phyloP scores from a whole-genome alignment of 2,888 invertebrate species.

The Callosobruchus maculatus region DNA sequence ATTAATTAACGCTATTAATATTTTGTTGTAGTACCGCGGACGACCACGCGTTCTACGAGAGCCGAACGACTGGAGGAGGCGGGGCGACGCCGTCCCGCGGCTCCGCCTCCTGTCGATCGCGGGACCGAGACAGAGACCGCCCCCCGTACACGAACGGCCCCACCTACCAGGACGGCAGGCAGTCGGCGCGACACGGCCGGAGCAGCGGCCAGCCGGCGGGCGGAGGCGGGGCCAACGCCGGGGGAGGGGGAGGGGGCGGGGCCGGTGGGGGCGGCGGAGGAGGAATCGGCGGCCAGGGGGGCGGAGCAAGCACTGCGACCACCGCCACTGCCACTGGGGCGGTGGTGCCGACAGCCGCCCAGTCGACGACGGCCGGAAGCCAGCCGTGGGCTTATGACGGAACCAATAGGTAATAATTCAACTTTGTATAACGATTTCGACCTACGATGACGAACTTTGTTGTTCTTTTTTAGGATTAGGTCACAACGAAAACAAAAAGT shows the following conservation, averaged over 20 bases:
- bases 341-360: neutral
- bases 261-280: conserved; percentile 16
- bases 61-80: neutral
- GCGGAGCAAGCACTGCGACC: conserved; percentile 38
- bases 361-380: neutral
- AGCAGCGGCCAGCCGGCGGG: conserved; percentile 2
- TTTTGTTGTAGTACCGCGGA: neutral
- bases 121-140: neutral
- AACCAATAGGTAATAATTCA: conserved; percentile 21
- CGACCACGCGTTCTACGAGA: neutral
- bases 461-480: no score
- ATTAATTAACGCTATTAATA: neutral
- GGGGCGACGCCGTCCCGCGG: neutral
- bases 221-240: conserved; percentile 32
- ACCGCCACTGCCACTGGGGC: neutral
- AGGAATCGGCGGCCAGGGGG: conserved; percentile 38
- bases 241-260: conserved; percentile 38
- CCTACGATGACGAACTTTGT: no score
- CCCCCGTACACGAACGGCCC: conserved; percentile 6
- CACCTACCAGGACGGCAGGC: conserved; percentile 12
- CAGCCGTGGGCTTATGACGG: conserved; percentile 23
- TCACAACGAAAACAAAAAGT: no score
- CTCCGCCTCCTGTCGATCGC: conserved; percentile 3
- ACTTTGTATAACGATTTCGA: conserved; percentile 17
- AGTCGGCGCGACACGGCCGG: conserved; percentile 14